Conservation (phyloP, 2,113 vertebrate genomes). For the Hippocampus mohnikei region DNA sequence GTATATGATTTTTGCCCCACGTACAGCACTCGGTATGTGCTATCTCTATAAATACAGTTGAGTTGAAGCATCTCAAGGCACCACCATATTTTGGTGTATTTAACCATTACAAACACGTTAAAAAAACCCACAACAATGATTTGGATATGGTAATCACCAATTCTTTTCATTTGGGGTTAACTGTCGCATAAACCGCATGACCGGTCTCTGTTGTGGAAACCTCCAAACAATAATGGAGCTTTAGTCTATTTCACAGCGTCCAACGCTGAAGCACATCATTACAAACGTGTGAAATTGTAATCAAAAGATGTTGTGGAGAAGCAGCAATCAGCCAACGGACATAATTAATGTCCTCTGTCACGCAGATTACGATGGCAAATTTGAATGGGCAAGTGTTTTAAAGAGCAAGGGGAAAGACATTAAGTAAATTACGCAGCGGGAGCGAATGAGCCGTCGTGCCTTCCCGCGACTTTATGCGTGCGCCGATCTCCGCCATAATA, state of each 20-base stretch:
- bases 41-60: no score
- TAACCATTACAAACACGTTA: no score
- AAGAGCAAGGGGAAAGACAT: constrained; percentile 76
- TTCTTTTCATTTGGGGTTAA: no score
- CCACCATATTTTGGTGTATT: no score
- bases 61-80: no score
- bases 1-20: no score
- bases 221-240: constrained; percentile 80
- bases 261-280: constrained; percentile 90
- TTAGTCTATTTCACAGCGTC: constrained; percentile 89
- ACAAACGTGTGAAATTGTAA: constrained; percentile 98
- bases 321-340: constrained; percentile 88
- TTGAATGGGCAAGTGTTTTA: constrained; percentile 82
- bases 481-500: constrained; percentile 72
- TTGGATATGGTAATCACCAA: no score
- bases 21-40: no score
- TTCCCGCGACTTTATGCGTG: constrained; percentile 67
- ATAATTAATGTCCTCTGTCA: constrained; percentile 97
- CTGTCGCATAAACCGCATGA: no score
- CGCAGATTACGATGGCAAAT: constrained; percentile 88
- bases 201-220: constrained; percentile 59
- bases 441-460: constrained; percentile 64
- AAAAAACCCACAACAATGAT: no score
- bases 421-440: constrained; percentile 76
- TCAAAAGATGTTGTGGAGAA: constrained; percentile 93